A percentile compares a stretch with the other conserved stretches of the same genome.
Evolutionary conservation across 1,140 invertebrate genomes (phyloP).

Genomic region (Megalopta genalis): DNA sequence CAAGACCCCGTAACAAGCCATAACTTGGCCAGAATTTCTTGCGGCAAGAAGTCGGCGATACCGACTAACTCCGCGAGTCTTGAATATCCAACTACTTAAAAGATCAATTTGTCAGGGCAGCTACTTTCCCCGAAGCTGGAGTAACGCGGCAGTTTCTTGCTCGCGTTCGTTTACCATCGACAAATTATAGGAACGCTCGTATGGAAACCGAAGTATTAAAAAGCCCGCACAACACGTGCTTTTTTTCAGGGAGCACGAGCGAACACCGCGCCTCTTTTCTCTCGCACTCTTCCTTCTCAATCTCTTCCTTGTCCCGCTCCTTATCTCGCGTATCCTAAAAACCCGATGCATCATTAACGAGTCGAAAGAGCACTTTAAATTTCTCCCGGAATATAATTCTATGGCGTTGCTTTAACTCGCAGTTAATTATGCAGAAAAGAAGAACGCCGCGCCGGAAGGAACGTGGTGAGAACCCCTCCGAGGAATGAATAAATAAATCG

Average conservation of each 20-base stretch:
- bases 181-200: constrained; percentile 9
- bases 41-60: neutral
- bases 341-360: constrained; percentile 31
- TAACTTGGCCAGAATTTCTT: neutral
- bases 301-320: neutral
- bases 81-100: constrained; percentile 15
- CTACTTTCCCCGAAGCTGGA: neutral
- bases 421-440: constrained; percentile 44
- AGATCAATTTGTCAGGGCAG: constrained; percentile 1
- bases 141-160: neutral
- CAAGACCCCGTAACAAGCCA: neutral
- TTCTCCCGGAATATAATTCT: neutral
- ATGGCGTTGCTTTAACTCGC: constrained; percentile 13
- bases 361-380: constrained; percentile 33
- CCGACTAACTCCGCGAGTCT: neutral
- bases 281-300: no score
- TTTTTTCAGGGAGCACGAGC: neutral
- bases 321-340: neutral
- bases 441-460: neutral
- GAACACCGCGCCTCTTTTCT: neutral
- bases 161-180: neutral
- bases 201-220: neutral
- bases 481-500: constrained; percentile 29
- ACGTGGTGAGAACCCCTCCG: neutral
- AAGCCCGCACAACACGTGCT: neutral